Conservation (phyloP, 2,797 vertebrate species). For the Amniataba percoides region DNA sequence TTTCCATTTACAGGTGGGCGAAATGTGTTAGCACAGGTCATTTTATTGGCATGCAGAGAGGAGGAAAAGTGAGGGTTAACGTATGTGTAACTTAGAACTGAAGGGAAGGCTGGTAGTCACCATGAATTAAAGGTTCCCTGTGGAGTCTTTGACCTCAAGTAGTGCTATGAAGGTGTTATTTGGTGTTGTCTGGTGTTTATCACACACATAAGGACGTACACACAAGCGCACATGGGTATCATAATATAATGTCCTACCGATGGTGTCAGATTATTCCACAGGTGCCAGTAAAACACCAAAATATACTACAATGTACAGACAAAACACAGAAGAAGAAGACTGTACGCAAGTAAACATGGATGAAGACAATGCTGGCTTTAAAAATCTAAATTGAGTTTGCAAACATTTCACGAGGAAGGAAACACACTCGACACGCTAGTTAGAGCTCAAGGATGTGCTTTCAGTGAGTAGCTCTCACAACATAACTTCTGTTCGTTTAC, state of each 20-base stretch:
- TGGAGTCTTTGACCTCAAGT: slow-evolving; percentile 16
- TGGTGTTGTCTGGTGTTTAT: background rate
- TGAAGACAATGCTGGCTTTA: background rate
- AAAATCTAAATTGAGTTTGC: background rate
- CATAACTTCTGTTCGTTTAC: background rate
- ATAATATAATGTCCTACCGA: background rate
- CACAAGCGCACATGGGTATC: accelerated
- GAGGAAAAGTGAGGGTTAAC: slow-evolving; percentile 55
- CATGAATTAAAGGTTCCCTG: slow-evolving; percentile 42
- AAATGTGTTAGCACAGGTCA: slow-evolving; percentile 60
- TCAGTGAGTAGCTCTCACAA: background rate
- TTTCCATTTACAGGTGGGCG: slow-evolving; percentile 70
- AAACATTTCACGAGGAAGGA: background rate
- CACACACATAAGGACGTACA: too few species aligned
- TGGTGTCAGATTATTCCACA: slow-evolving; percentile 2
- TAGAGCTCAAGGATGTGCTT: background rate
- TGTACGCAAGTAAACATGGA: background rate
- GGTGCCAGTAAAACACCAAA: background rate
- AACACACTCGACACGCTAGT: background rate
- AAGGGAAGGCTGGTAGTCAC: slow-evolving; percentile 30
- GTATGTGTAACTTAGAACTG: slow-evolving; percentile 43
- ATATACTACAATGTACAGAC: background rate
- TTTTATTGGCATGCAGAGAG: slow-evolving; percentile 72
- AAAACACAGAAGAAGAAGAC: background rate
- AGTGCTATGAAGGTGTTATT: background rate